Conservation (phyloP, 2,888 invertebrate species). For the Drosophila nigritarsus region DNA sequence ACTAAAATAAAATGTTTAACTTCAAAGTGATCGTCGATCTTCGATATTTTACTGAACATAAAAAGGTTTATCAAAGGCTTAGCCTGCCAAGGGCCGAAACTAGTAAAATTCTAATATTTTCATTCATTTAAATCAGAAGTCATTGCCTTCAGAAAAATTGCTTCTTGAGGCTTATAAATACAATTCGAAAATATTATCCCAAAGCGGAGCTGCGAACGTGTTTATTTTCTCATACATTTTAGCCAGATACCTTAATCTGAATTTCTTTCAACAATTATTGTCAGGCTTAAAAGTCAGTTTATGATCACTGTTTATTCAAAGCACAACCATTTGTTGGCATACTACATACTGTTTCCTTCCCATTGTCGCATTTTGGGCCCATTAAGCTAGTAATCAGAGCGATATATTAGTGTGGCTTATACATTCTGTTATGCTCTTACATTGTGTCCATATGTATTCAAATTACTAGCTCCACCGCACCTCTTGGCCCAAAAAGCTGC, state of each 20-base stretch:
- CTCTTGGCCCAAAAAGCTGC: constrained; percentile 8
- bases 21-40: neutral
- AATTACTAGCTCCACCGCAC: neutral
- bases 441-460: constrained; percentile 30
- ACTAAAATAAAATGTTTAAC: rapidly evolving
- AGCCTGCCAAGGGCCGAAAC: neutral
- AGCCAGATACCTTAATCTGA: neutral
- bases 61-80: neutral
- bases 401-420: constrained; percentile 4
- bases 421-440: constrained; percentile 7
- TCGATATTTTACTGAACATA: neutral
- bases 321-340: constrained; percentile 1
- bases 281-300: constrained; percentile 2
- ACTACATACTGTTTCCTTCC: neutral
- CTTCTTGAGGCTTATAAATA: neutral
- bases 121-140: neutral
- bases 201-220: neutral
- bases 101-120: neutral
- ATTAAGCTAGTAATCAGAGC: constrained; percentile 9
- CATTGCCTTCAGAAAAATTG: neutral
- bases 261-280: neutral
- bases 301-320: constrained; percentile 14
- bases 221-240: neutral
- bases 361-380: constrained; percentile 18
- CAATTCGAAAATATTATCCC: neutral